Evolutionary conservation across 1,140 invertebrate genomes (phyloP), one percentile per base, ranked within the genome.

Genomic region (Drosophila chauvacae): DNA sequence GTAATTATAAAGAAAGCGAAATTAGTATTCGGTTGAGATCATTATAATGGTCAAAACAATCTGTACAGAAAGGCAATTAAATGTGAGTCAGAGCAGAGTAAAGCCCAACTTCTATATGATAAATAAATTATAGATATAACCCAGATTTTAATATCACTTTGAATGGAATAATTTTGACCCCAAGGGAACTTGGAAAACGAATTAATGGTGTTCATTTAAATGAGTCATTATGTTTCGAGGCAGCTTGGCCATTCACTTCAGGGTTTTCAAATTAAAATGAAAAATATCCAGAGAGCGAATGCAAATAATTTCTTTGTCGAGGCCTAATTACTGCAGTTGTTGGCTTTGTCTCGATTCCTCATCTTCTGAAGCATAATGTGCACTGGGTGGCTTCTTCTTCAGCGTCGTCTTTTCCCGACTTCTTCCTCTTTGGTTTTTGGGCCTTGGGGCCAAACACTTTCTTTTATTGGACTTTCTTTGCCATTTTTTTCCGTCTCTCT

Each of bases 371-470:
- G 68, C 71, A 88, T 73, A 86, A 79, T 79, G 59, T 83, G 70
- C 76, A 86, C 45, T 76, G 33, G 28, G 51, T 18, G 20, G 58
- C 30, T 16, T 28, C 44, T 47, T 37, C 63, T 10, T 13, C 28
- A 7, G 0, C 50, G 9, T n/a, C 48, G 48, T 18, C 9, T 35
- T 44, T 35, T 26, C 28, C 18, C 28, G 65, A 35, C 56, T 16
- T 72, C 51, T 65, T 48, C 28, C 33, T 76, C 50, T 74, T 41
- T 69, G 35, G 44, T 70, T 71, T 77, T 61, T 61, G 60, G 56
- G 82, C 83, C 80, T 83, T 72, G 63, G 62, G 80, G 84, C 84
- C 80, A 88, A 77, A 88, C 84, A 88, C 84, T 88, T 88, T 88
- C 84, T 88, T 87, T 79, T 62, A 83, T 80, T 80, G 73, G 66